Conservation (phyloP, 2,113 vertebrate genomes). For the Anser brachyrhynchus region DNA sequence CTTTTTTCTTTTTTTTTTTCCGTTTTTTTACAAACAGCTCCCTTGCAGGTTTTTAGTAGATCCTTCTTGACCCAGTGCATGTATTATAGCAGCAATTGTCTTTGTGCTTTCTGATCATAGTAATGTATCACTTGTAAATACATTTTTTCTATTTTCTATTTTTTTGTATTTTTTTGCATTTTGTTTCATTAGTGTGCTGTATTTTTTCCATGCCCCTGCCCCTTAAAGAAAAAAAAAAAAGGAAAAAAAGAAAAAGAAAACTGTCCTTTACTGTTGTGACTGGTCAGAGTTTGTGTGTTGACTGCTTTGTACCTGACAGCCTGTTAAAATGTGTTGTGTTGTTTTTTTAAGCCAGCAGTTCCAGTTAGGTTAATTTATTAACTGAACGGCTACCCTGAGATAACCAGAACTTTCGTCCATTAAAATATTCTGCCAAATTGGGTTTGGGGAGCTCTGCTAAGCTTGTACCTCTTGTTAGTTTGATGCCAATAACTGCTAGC, state of each 20-base stretch:
- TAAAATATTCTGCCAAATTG: neutral
- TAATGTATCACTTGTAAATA: conserved; percentile 88
- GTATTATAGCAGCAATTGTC: conserved; percentile 80
- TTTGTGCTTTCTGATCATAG: conserved; percentile 82
- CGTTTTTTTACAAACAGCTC: conserved; percentile 45
- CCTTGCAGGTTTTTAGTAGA: conserved; percentile 70
- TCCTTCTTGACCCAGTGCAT: conserved; percentile 78
- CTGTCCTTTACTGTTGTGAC: conserved; percentile 76
- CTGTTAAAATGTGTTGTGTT: conserved; percentile 34
- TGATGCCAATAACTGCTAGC: neutral
- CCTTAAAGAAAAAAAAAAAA: conserved; percentile 52
- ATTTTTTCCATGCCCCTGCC: conserved; percentile 76
- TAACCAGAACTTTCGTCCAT: neutral
- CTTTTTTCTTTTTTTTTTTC: neutral
- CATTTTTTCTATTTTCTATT: conserved; percentile 87
- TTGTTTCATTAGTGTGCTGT: conserved; percentile 84
- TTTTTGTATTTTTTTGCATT: conserved; percentile 83
- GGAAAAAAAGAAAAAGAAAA: neutral
- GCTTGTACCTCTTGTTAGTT: neutral
- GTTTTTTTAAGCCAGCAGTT: conserved; percentile 25
- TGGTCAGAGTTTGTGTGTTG: conserved; percentile 73
- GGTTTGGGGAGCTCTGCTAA: neutral
- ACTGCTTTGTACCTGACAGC: conserved; percentile 55
- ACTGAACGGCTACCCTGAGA: neutral
- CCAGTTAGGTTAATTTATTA: conserved; percentile 25